phyloP scores from a whole-genome alignment of 1,140 invertebrate genomes.

The Chrysomallon squamiferum region DNA sequence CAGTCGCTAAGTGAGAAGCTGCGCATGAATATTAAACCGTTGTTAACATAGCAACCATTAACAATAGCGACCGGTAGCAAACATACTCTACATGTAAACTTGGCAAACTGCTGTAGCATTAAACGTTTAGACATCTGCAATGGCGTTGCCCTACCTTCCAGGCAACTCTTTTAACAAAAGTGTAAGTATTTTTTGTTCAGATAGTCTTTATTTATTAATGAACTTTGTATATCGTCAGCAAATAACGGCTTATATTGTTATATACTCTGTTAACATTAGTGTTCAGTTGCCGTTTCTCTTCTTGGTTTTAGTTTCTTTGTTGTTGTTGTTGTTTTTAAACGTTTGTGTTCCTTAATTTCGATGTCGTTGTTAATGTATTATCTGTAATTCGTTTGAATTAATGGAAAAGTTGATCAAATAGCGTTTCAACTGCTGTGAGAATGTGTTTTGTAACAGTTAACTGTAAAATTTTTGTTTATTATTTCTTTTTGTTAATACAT shows the following conservation, averaged over 20 bases:
- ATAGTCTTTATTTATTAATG: neutral
- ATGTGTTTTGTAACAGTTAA: too few relatives aligned
- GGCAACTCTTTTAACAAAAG: conserved; percentile 55
- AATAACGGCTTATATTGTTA: neutral
- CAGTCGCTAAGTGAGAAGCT: neutral
- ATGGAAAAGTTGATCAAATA: too few relatives aligned
- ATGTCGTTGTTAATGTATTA: neutral
- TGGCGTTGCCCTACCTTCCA: conserved; percentile 60
- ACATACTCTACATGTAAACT: neutral
- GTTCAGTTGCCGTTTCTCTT: neutral
- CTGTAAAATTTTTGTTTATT: too few relatives aligned
- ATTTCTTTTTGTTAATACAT: too few relatives aligned
- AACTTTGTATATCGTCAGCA: neutral
- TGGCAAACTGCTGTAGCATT: neutral
- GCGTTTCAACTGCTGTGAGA: too few relatives aligned
- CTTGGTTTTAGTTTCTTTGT: neutral
- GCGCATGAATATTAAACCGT: neutral
- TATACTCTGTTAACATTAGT: neutral
- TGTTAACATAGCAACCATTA: neutral
- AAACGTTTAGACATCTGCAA: conserved; percentile 10
- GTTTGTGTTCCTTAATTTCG: neutral
- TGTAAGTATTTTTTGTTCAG: conserved; percentile 38
- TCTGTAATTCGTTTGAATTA: too few relatives aligned
- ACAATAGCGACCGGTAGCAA: neutral
- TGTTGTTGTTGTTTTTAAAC: neutral